Evolutionary conservation across 2,888 invertebrate species (phyloP).

Genomic region (Apocheima hispidaria): DNA sequence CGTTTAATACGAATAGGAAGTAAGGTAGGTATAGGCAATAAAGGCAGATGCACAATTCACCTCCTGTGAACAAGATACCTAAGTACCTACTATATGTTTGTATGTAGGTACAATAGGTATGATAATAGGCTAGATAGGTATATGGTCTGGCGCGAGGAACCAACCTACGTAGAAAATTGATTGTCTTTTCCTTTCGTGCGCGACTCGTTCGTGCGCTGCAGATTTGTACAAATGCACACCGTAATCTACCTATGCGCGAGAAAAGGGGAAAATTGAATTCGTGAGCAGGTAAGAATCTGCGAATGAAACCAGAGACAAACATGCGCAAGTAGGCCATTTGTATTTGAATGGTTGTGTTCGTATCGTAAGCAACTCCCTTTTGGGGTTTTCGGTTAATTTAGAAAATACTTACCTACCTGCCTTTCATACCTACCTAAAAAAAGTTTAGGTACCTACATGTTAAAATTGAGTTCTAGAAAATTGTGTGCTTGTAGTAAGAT

Average conservation of each 20-base stretch:
- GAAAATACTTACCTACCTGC: neutral
- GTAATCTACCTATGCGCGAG: slow-evolving; percentile 41
- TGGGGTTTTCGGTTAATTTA: slow-evolving; percentile 15
- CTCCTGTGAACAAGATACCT: too few species aligned
- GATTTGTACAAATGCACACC: slow-evolving; percentile 41
- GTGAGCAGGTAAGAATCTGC: slow-evolving; percentile 37
- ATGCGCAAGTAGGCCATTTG: slow-evolving; percentile 36
- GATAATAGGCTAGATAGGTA: neutral
- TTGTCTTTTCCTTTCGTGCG: slow-evolving; percentile 14
- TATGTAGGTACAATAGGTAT: too few species aligned
- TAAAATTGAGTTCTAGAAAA: too few species aligned
- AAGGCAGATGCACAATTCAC: too few species aligned
- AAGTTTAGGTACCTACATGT: neutral
- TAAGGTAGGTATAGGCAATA: too few species aligned
- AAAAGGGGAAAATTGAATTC: slow-evolving; percentile 44
- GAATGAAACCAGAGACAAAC: slow-evolving; percentile 33
- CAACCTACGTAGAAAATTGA: slow-evolving; percentile 8
- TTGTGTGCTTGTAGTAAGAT: too few species aligned
- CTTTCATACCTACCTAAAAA: too few species aligned
- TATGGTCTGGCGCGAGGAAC: neutral
- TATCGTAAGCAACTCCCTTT: slow-evolving; percentile 21
- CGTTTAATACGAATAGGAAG: too few species aligned
- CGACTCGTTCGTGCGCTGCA: slow-evolving; percentile 36
- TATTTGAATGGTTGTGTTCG: slow-evolving; percentile 27
- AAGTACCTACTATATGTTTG: neutral